Base-by-base conservation (phyloP, 1,140 invertebrate species). In the Octopus sinensis region DNA sequence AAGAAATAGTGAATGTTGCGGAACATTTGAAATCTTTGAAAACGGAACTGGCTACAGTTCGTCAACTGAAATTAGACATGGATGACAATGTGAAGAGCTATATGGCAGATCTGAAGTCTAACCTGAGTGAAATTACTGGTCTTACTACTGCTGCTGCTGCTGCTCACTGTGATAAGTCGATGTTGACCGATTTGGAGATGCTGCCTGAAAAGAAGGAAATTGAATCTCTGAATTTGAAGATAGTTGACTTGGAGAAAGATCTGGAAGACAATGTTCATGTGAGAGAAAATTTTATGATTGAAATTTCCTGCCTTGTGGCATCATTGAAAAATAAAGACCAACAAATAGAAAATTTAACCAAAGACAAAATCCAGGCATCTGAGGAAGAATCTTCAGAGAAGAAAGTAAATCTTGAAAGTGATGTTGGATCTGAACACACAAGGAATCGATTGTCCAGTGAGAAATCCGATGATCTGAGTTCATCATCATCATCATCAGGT, bases 71-170 rank as follows among this genome's bases (percentile, higher is more conserved):
- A 13, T 71, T 54, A 73, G 30, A 68, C n/a, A 43, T 80, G 23
- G 43, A 30, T 6, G 68, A 80, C 6, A 73, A 68, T 13, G 79
- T 73, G 23, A 68, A 56, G 23, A 7, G 17, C 5, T 10, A 83
- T 71, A 82, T 85, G 4, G 84, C 85, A 12, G 84, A 86, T 53
- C 77, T 83, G 13, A 84, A 83, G 12, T 85, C 84, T 10, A 54
- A 54, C 30, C 43, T 23, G 4, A 54, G 52, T 53, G 53, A 75
- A 51, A 30, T 68, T 51, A 23, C 9, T 52, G 23, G 6, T 17
- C 10, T 51, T 12, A 68, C 75, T 9, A 6, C 12, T 4, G 17
- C n/a, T 9, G 53, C 12, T 4, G 17, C n/a, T 6, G 76, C 53
- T 4, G 30, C 30, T 43, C 30, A 43, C 30, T 43, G 30, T 43